A percentile compares a stretch with the other conserved stretches of the same genome.
Conservation (phyloP, 2,888 invertebrate species). For the Melanotus villosus region DNA sequence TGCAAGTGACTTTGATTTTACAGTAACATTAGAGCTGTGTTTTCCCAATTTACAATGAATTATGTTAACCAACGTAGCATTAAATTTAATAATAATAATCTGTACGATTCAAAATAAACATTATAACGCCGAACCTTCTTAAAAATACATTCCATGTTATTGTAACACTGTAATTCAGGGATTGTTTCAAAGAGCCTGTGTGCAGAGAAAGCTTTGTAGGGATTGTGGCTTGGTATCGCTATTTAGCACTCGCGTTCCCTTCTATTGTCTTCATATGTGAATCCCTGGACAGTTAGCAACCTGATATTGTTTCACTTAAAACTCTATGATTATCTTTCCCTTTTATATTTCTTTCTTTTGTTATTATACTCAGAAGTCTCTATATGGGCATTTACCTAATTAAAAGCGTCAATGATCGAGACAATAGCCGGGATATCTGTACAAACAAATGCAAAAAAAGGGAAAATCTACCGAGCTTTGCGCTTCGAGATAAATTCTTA, state of each 20-base stretch:
- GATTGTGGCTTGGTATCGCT: conserved; percentile 41
- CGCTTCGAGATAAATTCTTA: too few relatives aligned
- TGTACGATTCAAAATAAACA: conserved; percentile 32
- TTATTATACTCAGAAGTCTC: background rate
- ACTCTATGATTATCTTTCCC: conserved; percentile 36
- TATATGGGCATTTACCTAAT: conserved; percentile 21
- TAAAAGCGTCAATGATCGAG: conserved; percentile 12
- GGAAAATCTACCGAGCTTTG: too few relatives aligned
- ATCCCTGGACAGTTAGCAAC: conserved; percentile 37
- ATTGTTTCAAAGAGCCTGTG: conserved; percentile 36
- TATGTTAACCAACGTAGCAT: conserved; percentile 2
- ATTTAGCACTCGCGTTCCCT: conserved; percentile 41
- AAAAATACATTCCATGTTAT: conserved; percentile 46
- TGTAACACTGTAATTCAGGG: conserved; percentile 42
- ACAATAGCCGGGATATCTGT: background rate
- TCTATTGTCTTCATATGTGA: conserved; percentile 43
- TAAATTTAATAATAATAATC: conserved; percentile 35
- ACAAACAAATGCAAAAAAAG: too few relatives aligned
- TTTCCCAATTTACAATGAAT: background rate
- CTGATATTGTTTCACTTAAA: conserved; percentile 40
- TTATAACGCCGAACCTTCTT: conserved; percentile 35
- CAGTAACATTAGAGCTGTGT: too few relatives aligned
- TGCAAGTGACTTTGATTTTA: too few relatives aligned
- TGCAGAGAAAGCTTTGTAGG: conserved; percentile 39
- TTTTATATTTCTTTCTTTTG: conserved; percentile 30